phyloP scores from a whole-genome alignment of 2,797 vertebrate species.

The Arnoldichthys spilopterus region DNA sequence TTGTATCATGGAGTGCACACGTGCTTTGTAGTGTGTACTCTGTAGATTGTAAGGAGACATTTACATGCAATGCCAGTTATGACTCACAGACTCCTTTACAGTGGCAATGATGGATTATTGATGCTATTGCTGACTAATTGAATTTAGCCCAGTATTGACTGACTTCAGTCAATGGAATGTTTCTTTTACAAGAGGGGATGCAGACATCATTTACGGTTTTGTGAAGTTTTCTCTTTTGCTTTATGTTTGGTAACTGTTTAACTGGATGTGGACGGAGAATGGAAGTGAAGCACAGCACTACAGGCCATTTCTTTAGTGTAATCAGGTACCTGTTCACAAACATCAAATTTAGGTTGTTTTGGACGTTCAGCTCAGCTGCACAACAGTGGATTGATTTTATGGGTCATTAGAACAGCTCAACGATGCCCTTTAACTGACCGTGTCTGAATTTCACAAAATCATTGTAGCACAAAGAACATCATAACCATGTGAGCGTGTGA shows the following conservation, averaged over 20 bases:
- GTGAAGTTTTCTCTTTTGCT: constrained; percentile 5
- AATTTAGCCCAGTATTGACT: constrained; percentile 2
- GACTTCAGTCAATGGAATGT: not conserved
- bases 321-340: constrained; percentile 12
- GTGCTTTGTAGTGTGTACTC: constrained; percentile 1
- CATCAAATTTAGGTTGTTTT: not conserved
- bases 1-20: constrained; percentile 27
- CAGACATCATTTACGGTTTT: constrained; percentile 19
- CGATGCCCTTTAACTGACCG: constrained; percentile 1
- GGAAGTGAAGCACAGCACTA: constrained; percentile 27
- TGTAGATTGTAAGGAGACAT: constrained; percentile 20
- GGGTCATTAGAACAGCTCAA: constrained; percentile 4
- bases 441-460: constrained; percentile 29
- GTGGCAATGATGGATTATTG: constrained; percentile 20
- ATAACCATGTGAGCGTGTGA: not conserved
- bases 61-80: constrained; percentile 9
- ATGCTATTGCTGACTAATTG: constrained; percentile 17
- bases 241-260: constrained; percentile 35
- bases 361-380: not conserved
- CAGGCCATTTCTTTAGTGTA: not conserved
- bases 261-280: constrained; percentile 18
- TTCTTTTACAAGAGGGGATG: not conserved
- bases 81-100: not conserved
- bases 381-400: not conserved
- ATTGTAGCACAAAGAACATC: constrained; percentile 19